Evolutionary conservation across 2,113 vertebrate genomes (phyloP).

Genomic region (Percina caprodes): DNA sequence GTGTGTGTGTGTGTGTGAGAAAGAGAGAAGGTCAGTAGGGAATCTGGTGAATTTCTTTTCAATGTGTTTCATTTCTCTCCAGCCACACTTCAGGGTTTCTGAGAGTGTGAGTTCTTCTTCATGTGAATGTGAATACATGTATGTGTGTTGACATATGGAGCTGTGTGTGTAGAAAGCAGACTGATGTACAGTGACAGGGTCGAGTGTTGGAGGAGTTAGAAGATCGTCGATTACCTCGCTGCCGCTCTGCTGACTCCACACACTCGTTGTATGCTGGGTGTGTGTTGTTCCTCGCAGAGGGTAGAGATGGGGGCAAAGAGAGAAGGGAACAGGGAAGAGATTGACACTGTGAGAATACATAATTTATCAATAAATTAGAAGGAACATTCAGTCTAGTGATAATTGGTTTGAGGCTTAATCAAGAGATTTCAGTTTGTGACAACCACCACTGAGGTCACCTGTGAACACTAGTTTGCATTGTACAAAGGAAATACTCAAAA

Average conservation of each 20-base stretch:
- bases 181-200: constrained; percentile 41
- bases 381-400: not conserved
- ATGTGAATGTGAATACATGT: constrained; percentile 14
- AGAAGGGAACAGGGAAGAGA: no score
- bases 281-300: not conserved
- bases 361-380: not conserved
- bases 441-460: no score
- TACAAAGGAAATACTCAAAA: no score
- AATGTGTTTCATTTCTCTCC: not conserved
- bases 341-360: not conserved
- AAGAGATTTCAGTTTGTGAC: not conserved
- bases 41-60: not conserved
- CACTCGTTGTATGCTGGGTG: not conserved
- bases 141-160: constrained; percentile 20
- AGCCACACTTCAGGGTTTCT: not conserved
- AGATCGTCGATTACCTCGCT: not conserved
- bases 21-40: not conserved
- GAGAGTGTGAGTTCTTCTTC: not conserved
- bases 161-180: constrained; percentile 24
- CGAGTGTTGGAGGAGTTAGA: not conserved
- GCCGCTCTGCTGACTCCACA: constrained; percentile 19
- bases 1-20: not conserved
- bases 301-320: no score
- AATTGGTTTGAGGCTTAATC: not conserved
- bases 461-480: no score